Percentiles rank a stretch among this genome's conserved stretches.
These are phyloP conservation scores for Planococcus citri DNA, from an alignment of 1,140 invertebrate genomes.

Conservation along the genomic window DNA sequence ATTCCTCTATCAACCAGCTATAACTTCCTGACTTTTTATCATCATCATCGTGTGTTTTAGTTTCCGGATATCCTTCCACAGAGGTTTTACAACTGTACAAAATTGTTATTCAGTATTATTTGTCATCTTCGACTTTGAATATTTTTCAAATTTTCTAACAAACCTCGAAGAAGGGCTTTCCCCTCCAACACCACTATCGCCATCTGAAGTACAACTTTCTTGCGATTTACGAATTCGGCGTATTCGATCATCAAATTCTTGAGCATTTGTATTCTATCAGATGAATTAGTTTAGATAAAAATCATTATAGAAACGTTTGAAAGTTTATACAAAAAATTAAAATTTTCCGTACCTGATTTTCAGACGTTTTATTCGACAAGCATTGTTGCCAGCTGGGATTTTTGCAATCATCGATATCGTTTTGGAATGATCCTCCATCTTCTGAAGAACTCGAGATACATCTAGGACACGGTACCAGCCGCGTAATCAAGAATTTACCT, in stretches of 20 bases:
- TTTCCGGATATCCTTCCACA: constrained; percentile 55
- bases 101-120: background rate
- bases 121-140: background rate
- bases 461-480: constrained; percentile 83
- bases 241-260: constrained; percentile 24
- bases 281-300: constrained; percentile 18
- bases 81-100: constrained; percentile 66
- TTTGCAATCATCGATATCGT: constrained; percentile 15
- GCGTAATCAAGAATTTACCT: constrained; percentile 84
- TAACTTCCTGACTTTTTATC: constrained; percentile 36
- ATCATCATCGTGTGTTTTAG: constrained; percentile 29
- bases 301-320: constrained; percentile 22
- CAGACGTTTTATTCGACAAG: background rate
- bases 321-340: background rate
- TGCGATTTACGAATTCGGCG: constrained; percentile 44
- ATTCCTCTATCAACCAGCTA: constrained; percentile 86
- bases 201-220: constrained; percentile 58
- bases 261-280: constrained; percentile 23
- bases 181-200: constrained; percentile 62
- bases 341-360: background rate
- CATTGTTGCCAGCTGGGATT: background rate
- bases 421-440: constrained; percentile 24
- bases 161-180: constrained; percentile 38
- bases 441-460: constrained; percentile 44
- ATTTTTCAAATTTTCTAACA: constrained; percentile 30